Percentiles rank a stretch among this genome's conserved stretches.
Conservation (phyloP, 2,797 vertebrate genomes). For the Lepus oiostolus region DNA sequence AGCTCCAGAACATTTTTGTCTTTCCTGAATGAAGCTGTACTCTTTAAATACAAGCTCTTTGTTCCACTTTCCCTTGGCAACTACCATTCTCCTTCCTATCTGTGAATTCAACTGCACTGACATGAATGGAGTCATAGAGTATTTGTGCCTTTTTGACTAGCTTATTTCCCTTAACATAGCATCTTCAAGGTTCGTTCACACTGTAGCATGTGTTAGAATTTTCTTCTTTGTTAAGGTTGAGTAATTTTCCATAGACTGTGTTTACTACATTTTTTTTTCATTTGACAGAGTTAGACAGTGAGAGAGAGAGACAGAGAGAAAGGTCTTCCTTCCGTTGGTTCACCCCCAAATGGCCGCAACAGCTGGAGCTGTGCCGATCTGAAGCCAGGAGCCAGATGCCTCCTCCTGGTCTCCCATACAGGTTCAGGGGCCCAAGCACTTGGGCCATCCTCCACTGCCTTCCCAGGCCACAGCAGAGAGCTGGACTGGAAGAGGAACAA, state of each 20-base stretch:
- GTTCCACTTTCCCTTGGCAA: not conserved
- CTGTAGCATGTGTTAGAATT: not conserved
- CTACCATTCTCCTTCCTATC: not conserved
- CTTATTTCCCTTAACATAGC: not conserved
- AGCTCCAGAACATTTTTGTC: not conserved
- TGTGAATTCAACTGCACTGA: not conserved
- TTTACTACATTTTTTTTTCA: too few species aligned
- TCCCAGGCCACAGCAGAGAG: too few species aligned
- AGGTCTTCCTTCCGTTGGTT: too few species aligned
- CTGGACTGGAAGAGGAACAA: too few species aligned
- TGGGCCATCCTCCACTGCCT: too few species aligned
- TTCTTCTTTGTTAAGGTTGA: constrained; percentile 28
- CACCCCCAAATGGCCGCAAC: too few species aligned
- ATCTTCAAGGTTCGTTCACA: not conserved
- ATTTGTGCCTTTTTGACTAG: not conserved
- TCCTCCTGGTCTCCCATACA: too few species aligned
- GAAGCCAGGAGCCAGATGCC: too few species aligned
- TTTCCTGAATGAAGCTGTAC: not conserved
- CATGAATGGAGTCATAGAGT: not conserved
- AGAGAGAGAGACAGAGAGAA: too few species aligned
- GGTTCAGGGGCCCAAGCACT: too few species aligned
- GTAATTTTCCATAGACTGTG: not conserved
- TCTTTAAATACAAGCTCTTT: not conserved
- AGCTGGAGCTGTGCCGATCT: too few species aligned
- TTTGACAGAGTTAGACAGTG: too few species aligned